Percentiles rank a stretch among this genome's conserved stretches.
These are phyloP conservation scores for Netelia fuscicornis DNA, from an alignment of 2,888 invertebrate species.

Conservation along the genomic window DNA sequence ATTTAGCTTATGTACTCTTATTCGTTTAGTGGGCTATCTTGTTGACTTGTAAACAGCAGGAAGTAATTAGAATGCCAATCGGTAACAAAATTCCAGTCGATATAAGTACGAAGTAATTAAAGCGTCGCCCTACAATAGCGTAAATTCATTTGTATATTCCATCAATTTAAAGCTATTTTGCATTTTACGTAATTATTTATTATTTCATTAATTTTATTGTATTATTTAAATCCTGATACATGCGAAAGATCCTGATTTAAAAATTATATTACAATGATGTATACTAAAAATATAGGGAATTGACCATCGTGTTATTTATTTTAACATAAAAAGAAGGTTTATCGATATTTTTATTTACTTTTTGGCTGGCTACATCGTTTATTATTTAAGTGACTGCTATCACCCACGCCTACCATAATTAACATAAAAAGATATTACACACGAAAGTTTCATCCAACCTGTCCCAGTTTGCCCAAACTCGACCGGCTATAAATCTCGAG, in stretches of 20 bases:
- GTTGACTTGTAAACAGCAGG: too few relatives aligned
- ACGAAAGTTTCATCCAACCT: slow-evolving; percentile 1
- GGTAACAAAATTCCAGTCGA: too few relatives aligned
- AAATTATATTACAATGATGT: background rate
- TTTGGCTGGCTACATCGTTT: background rate
- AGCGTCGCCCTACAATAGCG: too few relatives aligned
- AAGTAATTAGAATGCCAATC: too few relatives aligned
- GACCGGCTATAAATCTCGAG: slow-evolving; percentile 58
- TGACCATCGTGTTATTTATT: background rate
- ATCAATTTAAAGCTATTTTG: too few relatives aligned
- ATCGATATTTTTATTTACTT: background rate
- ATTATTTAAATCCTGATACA: background rate
- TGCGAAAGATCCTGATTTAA: background rate
- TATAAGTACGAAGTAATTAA: too few relatives aligned
- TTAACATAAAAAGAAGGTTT: background rate
- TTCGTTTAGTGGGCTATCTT: too few relatives aligned
- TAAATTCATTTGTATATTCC: too few relatives aligned
- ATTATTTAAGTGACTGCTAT: background rate
- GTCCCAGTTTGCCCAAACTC: background rate
- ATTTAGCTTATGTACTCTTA: too few relatives aligned
- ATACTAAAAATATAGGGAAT: too few relatives aligned
- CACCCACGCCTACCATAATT: background rate
- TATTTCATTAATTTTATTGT: background rate
- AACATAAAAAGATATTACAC: slow-evolving; percentile 3
- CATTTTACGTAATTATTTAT: too few relatives aligned